These are phyloP conservation scores for Anarsia innoxiella DNA, from an alignment of 2,888 invertebrate genomes.

Conservation along the genomic window DNA sequence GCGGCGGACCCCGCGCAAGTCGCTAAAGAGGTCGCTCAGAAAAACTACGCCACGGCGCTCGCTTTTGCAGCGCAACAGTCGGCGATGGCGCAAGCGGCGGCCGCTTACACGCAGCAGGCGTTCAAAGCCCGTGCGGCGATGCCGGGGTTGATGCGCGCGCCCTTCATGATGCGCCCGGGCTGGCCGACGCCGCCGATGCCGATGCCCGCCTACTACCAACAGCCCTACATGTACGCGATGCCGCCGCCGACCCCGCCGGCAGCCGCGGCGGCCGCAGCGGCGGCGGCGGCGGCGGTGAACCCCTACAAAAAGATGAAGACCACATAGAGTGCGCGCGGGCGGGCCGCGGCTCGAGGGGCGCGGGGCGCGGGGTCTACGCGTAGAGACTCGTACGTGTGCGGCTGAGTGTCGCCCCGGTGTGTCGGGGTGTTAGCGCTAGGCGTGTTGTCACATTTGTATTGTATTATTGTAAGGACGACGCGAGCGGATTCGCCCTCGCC, in stretches of 20 bases:
- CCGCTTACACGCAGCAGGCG: constrained; percentile 73
- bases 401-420: constrained; percentile 60
- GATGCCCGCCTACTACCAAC: constrained; percentile 67
- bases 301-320: constrained; percentile 95
- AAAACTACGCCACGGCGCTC: constrained; percentile 84
- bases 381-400: constrained; percentile 70
- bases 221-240: constrained; percentile 70
- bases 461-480: constrained; percentile 70
- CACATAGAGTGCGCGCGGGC: constrained; percentile 70
- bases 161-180: constrained; percentile 60
- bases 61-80: constrained; percentile 67
- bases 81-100: constrained; percentile 64
- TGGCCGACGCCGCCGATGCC: constrained; percentile 68
- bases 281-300: constrained; percentile 75
- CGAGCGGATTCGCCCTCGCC: constrained; percentile 63
- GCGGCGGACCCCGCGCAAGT: constrained; percentile 76
- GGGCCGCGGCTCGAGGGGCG: constrained; percentile 55
- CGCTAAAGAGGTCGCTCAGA: constrained; percentile 88
- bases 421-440: constrained; percentile 69
- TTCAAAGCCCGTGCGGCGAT: constrained; percentile 81
- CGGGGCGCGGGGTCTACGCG: constrained; percentile 70
- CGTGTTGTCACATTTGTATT: constrained; percentile 74
- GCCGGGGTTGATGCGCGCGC: constrained; percentile 64
- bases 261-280: constrained; percentile 57
- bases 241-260: constrained; percentile 62